Evolutionary conservation across 2,797 vertebrate species (phyloP), one percentile per base, ranked within the genome.

Genomic region (Sebastiscus albofasciatus): DNA sequence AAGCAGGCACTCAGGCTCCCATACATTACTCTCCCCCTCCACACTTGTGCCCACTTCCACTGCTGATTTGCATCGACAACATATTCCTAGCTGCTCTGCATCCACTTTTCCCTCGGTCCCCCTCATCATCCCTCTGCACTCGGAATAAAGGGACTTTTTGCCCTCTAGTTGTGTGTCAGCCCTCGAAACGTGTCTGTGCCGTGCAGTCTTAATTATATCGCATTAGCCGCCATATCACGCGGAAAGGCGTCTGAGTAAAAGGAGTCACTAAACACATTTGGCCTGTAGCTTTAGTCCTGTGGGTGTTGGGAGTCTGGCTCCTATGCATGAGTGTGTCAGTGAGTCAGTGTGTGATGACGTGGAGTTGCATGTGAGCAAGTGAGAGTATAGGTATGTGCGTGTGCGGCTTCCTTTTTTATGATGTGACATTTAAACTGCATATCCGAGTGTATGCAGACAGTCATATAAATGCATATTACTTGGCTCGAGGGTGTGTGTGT

Each of bases 191-290:
- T 87, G 92, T 89, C 83, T 81, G 90, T 58, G 77, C 83, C 31
- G 68, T 71, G 77, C 66, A 56, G 72, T 85, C 77, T 91, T 94
- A 90, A 93, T 95, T 92, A 92, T 90, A 86, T 76, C 79, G 36
- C 87, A 92, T 95, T 94, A 94, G 84, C 92, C 87, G 84, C 92
- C 87, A 89, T 91, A 82, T 90, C 90, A 90, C 75, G 91, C 71
- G 77, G 86, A 93, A 94, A 94, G 91, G 80, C 85, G 83, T 86
- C 86, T 83, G 90, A 59, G 83, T 85, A 83, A 90, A 87, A 79
- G 81, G 90, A 94, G 88, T 90, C 88, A 86, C 84, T 93, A 90
- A 91, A 89, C 90, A 90, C 80, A 89, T 91, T 92, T 91, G 84
- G 79, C 93, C 82, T 67, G 49, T 83, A 86, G 90, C 87, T 87